These are phyloP conservation scores for Zapus hudsonius DNA, from an alignment of 2,113 vertebrate genomes.

Conservation along the genomic window DNA sequence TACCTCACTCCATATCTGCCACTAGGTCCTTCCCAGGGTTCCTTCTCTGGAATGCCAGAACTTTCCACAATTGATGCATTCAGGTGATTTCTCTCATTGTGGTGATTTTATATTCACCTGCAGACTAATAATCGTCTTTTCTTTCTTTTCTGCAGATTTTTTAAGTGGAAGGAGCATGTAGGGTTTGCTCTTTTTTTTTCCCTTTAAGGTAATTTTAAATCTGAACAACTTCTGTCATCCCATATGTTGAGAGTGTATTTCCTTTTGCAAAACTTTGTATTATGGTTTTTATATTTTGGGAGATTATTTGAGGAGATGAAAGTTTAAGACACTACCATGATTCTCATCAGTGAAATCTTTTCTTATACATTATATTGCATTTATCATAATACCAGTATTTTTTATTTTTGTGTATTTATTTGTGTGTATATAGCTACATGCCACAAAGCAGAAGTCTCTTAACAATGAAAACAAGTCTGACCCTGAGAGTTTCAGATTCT, in stretches of 20 bases:
- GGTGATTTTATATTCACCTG: not conserved
- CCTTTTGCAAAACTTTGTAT: not conserved
- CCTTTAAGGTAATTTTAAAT: not conserved
- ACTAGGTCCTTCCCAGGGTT: not conserved
- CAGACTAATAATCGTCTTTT: not conserved
- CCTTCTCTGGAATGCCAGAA: not conserved
- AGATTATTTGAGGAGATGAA: not conserved
- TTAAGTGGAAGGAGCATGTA: not conserved
- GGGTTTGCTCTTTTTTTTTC: not conserved
- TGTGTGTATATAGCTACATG: no score
- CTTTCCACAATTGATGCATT: not conserved
- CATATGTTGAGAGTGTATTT: not conserved
- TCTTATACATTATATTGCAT: not conserved
- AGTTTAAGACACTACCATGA: not conserved
- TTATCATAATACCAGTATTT: not conserved
- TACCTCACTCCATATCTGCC: not conserved
- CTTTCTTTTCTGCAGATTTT: not conserved
- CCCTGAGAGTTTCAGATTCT: no score
- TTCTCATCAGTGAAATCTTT: not conserved
- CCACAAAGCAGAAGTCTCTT: no score
- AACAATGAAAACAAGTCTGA: no score
- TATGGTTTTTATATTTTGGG: not conserved
- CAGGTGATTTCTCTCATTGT: not conserved
- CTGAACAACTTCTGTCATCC: not conserved
- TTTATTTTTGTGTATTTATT: not conserved